These are phyloP conservation scores for Sebastes miniatus DNA, from an alignment of 2,797 vertebrate species.

Conservation along the genomic window DNA sequence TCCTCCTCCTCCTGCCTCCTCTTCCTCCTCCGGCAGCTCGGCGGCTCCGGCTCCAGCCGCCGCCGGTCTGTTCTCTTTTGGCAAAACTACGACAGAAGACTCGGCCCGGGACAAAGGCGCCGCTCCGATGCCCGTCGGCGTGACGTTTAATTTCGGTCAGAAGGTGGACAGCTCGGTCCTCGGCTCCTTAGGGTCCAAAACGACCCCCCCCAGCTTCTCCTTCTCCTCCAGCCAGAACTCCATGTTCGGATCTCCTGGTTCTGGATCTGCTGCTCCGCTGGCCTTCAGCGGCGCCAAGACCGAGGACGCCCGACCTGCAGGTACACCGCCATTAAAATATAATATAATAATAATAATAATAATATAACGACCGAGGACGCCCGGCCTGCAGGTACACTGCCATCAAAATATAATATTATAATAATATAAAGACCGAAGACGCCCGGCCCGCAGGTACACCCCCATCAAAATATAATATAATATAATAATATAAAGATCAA, in stretches of 20 bases:
- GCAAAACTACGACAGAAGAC: conserved; percentile 70
- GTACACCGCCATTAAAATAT: conserved; percentile 57
- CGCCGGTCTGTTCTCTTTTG: conserved; percentile 77
- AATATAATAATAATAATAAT: too few relatives aligned
- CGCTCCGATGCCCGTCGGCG: background rate
- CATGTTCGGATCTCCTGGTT: conserved; percentile 52
- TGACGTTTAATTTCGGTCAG: conserved; percentile 88
- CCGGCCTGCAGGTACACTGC: conserved; percentile 80
- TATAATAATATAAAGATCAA: conserved; percentile 41
- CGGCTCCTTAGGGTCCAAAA: conserved; percentile 73
- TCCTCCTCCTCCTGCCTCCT: conserved; percentile 3
- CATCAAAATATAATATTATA: conserved; percentile 11
- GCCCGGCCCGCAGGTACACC: conserved; percentile 81
- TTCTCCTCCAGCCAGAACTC: conserved; percentile 81
- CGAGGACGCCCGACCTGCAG: conserved; percentile 76
- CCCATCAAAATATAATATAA: too few relatives aligned
- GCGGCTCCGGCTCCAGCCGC: background rate
- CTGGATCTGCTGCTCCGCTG: conserved; percentile 54
- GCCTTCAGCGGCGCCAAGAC: conserved; percentile 67
- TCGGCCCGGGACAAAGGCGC: conserved; percentile 53
- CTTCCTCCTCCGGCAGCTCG: conserved; percentile 18
- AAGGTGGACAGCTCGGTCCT: conserved; percentile 84
- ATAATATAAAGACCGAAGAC: conserved; percentile 59
- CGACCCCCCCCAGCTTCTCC: conserved; percentile 81
- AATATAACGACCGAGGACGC: conserved; percentile 40